Conservation (phyloP, 2,797 vertebrate species). For the Geotrypetes seraphini region DNA sequence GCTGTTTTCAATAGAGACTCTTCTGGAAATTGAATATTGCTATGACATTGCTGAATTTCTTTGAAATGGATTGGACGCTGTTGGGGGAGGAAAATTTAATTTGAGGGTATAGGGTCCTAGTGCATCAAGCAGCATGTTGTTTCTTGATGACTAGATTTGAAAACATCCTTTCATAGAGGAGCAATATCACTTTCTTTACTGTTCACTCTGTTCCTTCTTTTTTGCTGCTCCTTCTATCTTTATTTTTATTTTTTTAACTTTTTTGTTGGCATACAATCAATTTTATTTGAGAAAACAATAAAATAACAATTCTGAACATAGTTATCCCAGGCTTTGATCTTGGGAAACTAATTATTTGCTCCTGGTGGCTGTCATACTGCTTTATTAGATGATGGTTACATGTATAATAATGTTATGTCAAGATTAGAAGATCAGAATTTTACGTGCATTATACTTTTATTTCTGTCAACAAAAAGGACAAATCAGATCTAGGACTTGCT, state of each 20-base stretch:
- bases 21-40: too few relatives aligned
- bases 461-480: constrained; percentile 55
- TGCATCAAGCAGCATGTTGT: constrained; percentile 14
- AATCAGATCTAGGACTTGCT: constrained; percentile 19
- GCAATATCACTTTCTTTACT: constrained; percentile 29
- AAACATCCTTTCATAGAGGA: constrained; percentile 18
- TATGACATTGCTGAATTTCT: too few relatives aligned
- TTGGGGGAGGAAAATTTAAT: too few relatives aligned
- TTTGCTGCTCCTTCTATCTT: too few relatives aligned
- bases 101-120: constrained; percentile 3
- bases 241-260: constrained; percentile 38
- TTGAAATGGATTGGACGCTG: too few relatives aligned
- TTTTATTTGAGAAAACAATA: constrained; percentile 24
- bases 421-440: constrained; percentile 40
- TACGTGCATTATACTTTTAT: too few relatives aligned
- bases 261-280: constrained; percentile 49
- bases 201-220: constrained; percentile 21
- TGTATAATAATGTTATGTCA: constrained; percentile 29
- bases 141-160: constrained; percentile 18
- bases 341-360: constrained; percentile 11
- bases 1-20: too few relatives aligned
- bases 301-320: constrained; percentile 23
- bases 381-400: constrained; percentile 32
- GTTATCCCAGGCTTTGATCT: constrained; percentile 16
- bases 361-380: constrained; percentile 25